Percentiles rank a stretch among this genome's conserved stretches.
Conservation (phyloP, 2,888 invertebrate species). For the Neoaliturus tenellus region DNA sequence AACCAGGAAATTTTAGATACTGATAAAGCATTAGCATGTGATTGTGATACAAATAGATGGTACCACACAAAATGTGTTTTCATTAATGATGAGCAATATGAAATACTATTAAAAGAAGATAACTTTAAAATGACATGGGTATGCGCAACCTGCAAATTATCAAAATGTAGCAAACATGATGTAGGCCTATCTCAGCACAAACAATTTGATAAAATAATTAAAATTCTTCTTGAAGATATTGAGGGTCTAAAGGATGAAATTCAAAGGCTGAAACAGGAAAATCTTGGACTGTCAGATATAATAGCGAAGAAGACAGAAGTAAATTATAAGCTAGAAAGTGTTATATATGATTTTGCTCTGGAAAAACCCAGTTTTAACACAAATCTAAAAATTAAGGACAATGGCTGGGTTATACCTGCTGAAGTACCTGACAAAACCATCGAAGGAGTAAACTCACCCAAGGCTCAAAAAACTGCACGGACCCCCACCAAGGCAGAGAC, state of each 20-base stretch:
- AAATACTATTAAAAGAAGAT: not conserved
- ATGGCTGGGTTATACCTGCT: not conserved
- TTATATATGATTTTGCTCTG: not conserved
- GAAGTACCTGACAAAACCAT: no score
- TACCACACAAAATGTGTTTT: no score
- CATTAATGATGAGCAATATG: constrained; percentile 14
- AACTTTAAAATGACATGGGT: not conserved
- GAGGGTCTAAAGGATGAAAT: not conserved
- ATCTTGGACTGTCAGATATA: not conserved
- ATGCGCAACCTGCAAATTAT: not conserved
- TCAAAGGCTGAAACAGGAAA: not conserved
- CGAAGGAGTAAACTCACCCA: no score
- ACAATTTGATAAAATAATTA: constrained; percentile 6
- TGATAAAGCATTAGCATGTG: no score
- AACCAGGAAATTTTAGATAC: no score
- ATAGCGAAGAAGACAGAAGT: not conserved
- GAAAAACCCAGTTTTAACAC: not conserved
- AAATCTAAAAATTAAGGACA: not conserved
- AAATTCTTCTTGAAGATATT: not conserved
- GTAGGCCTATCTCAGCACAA: no score
- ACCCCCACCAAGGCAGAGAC: no score
- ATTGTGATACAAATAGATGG: no score
- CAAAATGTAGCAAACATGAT: not conserved
- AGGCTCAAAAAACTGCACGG: no score
- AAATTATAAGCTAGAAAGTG: not conserved